Evolutionary conservation across 2,888 invertebrate genomes (phyloP).

Genomic region (Diloba caeruleocephala): DNA sequence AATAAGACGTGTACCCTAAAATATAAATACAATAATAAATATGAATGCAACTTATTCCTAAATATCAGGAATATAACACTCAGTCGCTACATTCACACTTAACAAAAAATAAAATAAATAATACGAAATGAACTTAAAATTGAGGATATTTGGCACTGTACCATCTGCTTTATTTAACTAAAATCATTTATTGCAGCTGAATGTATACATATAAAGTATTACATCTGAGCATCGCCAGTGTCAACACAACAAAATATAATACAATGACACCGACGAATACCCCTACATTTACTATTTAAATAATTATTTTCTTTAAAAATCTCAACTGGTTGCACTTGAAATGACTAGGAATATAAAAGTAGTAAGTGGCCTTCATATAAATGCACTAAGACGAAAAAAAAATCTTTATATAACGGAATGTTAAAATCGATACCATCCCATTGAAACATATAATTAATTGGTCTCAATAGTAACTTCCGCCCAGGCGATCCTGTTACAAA

Average conservation of each 20-base stretch:
- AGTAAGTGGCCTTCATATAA: slow-evolving; percentile 85
- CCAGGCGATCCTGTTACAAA: slow-evolving; percentile 77
- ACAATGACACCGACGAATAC: slow-evolving; percentile 69
- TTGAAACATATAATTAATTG: slow-evolving; percentile 88
- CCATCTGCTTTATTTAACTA: slow-evolving; percentile 75
- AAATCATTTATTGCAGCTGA: slow-evolving; percentile 74
- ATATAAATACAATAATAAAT: slow-evolving; percentile 87
- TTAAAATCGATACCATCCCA: slow-evolving; percentile 88
- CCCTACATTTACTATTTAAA: slow-evolving; percentile 71
- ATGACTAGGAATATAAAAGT: slow-evolving; percentile 88
- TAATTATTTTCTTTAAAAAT: slow-evolving; percentile 82
- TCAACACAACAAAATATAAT: slow-evolving; percentile 81
- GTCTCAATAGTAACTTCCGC: slow-evolving; percentile 88
- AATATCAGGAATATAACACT: slow-evolving; percentile 89
- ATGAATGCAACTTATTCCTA: slow-evolving; percentile 89
- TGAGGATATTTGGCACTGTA: slow-evolving; percentile 89
- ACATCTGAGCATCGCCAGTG: slow-evolving; percentile 56
- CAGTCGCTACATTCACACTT: slow-evolving; percentile 88
- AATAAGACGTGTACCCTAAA: slow-evolving; percentile 80
- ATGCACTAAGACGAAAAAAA: slow-evolving; percentile 75
- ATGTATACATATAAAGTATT: slow-evolving; percentile 60
- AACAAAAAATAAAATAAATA: slow-evolving; percentile 79
- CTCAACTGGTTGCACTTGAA: slow-evolving; percentile 88
- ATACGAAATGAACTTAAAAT: slow-evolving; percentile 83
- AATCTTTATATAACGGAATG: slow-evolving; percentile 82